Conservation (phyloP, 1,140 invertebrate genomes). For the Aphaenogaster rudis region DNA sequence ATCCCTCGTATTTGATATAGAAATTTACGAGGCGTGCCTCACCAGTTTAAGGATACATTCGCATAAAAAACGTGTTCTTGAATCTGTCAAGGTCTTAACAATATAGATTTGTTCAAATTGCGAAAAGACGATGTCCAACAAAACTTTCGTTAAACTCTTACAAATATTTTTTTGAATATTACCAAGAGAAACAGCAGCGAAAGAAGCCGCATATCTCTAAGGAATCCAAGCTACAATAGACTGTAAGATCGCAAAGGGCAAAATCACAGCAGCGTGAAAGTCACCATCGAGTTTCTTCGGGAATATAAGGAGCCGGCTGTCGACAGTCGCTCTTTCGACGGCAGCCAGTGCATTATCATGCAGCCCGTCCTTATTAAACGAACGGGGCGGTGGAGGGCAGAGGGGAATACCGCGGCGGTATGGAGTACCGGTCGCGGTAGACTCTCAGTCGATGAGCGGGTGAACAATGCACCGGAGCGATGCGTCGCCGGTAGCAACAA, state of each 20-base stretch:
- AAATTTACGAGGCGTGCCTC: neutral
- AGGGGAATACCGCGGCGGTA: neutral
- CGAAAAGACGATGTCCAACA: neutral
- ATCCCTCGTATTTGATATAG: neutral
- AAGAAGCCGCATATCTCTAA: neutral
- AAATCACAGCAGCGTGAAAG: slow-evolving; percentile 15
- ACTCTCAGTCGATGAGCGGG: slow-evolving; percentile 36
- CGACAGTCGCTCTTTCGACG: slow-evolving; percentile 48
- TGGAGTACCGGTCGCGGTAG: slow-evolving; percentile 35
- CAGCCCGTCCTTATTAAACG: slow-evolving; percentile 54
- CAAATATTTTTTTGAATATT: neutral
- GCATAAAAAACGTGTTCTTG: neutral
- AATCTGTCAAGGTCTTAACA: neutral
- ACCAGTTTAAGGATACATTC: neutral
- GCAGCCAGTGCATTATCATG: slow-evolving; percentile 57
- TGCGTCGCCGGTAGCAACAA: slow-evolving; percentile 47
- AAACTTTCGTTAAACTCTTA: neutral
- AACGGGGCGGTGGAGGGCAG: neutral
- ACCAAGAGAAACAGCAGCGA: neutral
- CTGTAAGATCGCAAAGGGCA: neutral
- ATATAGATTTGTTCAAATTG: neutral
- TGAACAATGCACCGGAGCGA: slow-evolving; percentile 49
- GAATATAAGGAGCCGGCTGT: neutral
- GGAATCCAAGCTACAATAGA: slow-evolving; percentile 15
- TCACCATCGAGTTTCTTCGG: slow-evolving; percentile 20